Evolutionary conservation across 2,888 invertebrate species (phyloP), one percentile per base, ranked within the genome.

Genomic region (Cheilosia pagana): DNA sequence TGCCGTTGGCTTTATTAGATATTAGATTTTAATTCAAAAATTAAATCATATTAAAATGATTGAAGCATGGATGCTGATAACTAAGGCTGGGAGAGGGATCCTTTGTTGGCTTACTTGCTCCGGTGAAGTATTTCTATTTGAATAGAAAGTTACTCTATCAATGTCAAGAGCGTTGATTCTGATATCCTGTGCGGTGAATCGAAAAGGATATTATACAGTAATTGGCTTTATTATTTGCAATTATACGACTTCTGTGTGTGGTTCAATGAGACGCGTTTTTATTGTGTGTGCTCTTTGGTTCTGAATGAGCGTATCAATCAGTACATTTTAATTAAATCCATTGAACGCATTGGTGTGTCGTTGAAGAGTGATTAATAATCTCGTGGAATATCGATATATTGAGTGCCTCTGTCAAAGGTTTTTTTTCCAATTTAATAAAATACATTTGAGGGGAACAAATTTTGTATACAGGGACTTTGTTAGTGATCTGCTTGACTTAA

Each of bases 11-110:
- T 62, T 67, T 82, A 71, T 78, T 78, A 78, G 81, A 72, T 82
- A 74, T 79, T 78, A 78, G 82, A 78, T 83, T 83, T 83, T 78
- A 83, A 83, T 83, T 83, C 63, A 57, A 68, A 79, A 78, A 77
- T 78, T 74, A 78, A 78, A 79, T 83, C 79, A 72, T 62, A 82
- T 78, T 78, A 72, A 78, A 82, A 78, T 72, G 78, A 82, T 82
- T 82, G 72, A 78, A 63, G 50, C 72, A 50, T 53, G 63, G 59
- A 67, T 25, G 53, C 59, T 31, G 65, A 48, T 48, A 19, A n/a
- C 21, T 25, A 14, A 2, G 16, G 19, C 2, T 71, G 50, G 21
- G 28, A 3, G 23, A 39, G 48, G 10, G 3, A 14, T 25, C 39
- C 7, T 48, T 28, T 59, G n/a, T 59, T 43, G 43, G 16, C 5